Conservation (phyloP, 2,113 vertebrate genomes). For the Parus major region DNA sequence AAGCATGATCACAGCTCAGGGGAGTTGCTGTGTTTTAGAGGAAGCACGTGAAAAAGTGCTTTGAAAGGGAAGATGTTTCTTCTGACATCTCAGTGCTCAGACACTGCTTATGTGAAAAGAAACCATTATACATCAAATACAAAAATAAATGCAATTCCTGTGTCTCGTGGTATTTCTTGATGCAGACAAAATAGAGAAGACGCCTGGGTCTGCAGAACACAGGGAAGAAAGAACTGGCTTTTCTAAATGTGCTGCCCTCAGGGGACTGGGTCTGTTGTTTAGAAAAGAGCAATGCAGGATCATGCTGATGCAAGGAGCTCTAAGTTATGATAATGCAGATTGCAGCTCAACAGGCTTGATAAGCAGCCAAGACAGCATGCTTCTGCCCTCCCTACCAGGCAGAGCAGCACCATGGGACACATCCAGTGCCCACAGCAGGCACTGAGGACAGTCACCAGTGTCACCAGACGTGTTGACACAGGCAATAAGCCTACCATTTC, state of each 20-base stretch:
- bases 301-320: slow-evolving; percentile 29
- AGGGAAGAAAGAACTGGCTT: neutral
- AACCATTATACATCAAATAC: neutral
- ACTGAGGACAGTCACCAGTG: neutral
- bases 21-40: neutral
- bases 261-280: slow-evolving; percentile 6
- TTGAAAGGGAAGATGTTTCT: neutral
- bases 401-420: neutral
- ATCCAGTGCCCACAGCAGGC: neutral
- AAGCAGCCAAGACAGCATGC: neutral
- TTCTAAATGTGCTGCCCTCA: slow-evolving; percentile 26
- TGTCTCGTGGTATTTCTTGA: neutral
- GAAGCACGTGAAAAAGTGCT: neutral
- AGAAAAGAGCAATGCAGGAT: slow-evolving; percentile 18
- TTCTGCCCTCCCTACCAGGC: neutral
- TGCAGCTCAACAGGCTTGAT: neutral
- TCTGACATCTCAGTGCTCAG: neutral
- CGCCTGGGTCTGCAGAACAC: neutral
- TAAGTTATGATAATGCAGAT: neutral
- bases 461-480: accelerated
- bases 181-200: neutral
- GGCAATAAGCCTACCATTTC: neutral
- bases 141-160: neutral
- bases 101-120: neutral
- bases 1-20: neutral